phyloP scores from a whole-genome alignment of 1,140 invertebrate species.

The Calliphora vicina region DNA sequence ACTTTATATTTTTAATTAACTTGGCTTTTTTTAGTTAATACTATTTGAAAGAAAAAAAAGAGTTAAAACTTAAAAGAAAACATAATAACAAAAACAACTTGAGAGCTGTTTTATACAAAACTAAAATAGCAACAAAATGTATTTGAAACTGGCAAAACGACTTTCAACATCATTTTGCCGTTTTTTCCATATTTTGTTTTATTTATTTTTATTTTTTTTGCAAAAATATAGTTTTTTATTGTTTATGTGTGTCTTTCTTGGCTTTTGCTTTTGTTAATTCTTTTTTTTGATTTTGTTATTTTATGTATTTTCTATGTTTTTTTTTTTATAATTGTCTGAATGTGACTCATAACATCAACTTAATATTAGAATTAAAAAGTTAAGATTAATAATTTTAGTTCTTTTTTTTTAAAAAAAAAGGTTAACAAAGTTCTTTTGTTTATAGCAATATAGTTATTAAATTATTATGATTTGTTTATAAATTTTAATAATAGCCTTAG shows the following conservation, averaged over 20 bases:
- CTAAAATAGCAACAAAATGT: not conserved
- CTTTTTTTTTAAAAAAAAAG: no score
- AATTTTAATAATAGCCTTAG: no score
- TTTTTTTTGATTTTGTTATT: conserved; percentile 8
- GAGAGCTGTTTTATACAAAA: not conserved
- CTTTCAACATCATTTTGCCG: conserved; percentile 58
- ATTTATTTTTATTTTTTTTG: not conserved
- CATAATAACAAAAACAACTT: no score
- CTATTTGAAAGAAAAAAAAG: no score
- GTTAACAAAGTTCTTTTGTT: no score
- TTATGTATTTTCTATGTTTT: conserved; percentile 19
- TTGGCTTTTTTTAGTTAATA: not conserved
- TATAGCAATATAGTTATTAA: no score
- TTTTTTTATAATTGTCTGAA: not conserved
- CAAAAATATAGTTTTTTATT: not conserved
- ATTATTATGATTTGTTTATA: no score
- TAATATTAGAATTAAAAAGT: no score
- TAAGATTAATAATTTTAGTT: no score
- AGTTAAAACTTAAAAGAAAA: no score
- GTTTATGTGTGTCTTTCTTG: conserved; percentile 3
- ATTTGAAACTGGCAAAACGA: conserved; percentile 58
- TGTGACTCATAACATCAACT: not conserved
- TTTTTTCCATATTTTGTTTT: conserved; percentile 25
- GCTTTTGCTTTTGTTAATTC: conserved; percentile 3
- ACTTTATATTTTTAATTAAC: not conserved